Evolutionary conservation across 2,888 invertebrate species (phyloP), one percentile per base, ranked within the genome.

Genomic region (Drosophila phalerata): DNA sequence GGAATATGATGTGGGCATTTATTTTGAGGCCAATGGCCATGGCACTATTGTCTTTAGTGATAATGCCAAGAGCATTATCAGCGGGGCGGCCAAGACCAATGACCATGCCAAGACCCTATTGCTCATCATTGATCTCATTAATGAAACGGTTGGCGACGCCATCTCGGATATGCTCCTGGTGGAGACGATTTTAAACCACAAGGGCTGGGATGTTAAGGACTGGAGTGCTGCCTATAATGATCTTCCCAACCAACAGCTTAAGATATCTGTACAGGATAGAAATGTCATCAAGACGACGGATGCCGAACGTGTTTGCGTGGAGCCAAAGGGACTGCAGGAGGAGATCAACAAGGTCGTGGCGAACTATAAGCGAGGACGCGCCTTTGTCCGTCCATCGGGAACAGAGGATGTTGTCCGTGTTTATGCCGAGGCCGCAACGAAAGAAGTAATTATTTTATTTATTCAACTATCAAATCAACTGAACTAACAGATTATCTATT

Each of bases 21-120:
- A 99, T 93, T 99, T 99, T 93, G 99, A 99, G 92, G 99, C 99
- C 0, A 99, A 99, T 93, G 99, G 99, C 0, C 99, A 99, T 93
- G 99, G 99, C 13, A 99, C 99, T 0, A 96, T 97, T 0, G 93
- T 98, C 0, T 98, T 98, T 88, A 97, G 96, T 90, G 93, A 95
- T 1, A 92, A 92, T 17, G 96, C 97, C 0, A 95, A 96, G 86
- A 90, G 93, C 11, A 91, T 93, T 13, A 94, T 97, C 53, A 81
- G 91, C 61, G 93, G 93, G 69, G 94, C 96, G 1, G 86, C 89
- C 10, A 79, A 89, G 49, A 83, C 72, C 8, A 90, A 88, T 43
- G 66, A 73, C 0, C 63, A 79, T 38, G 96, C 96, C 0, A 92
- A 93, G 37, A 94, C 94, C 22, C 93, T 98, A 10, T 91, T 94